These are phyloP conservation scores for Hydrolagus affinis DNA, from an alignment of 2,113 vertebrate species.

Conservation along the genomic window DNA sequence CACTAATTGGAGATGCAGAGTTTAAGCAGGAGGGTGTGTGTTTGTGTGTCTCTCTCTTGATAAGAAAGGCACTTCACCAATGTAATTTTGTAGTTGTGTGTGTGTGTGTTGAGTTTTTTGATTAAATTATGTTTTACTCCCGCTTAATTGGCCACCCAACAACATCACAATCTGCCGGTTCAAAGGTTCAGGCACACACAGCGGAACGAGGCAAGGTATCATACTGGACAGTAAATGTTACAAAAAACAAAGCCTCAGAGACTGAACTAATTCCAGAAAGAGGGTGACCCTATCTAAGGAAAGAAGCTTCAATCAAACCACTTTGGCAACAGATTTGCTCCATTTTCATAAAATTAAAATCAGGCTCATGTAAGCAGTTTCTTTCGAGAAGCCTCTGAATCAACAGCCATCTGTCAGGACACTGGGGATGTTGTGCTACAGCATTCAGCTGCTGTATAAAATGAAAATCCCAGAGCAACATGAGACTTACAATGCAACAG, in stretches of 20 bases:
- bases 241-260: not conserved
- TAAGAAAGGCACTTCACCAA: too few relatives aligned
- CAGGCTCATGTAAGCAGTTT: not conserved
- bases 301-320: not conserved
- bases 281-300: not conserved
- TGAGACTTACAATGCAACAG: not conserved
- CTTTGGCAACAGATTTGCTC: not conserved
- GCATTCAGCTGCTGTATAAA: too few relatives aligned
- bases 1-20: too few relatives aligned
- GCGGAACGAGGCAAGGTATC: not conserved
- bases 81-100: too few relatives aligned
- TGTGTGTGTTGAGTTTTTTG: too few relatives aligned
- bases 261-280: too few relatives aligned
- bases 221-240: not conserved
- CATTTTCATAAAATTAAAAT: not conserved
- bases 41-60: too few relatives aligned
- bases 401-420: conserved; percentile 1
- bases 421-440: not conserved
- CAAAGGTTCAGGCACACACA: too few relatives aligned
- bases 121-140: too few relatives aligned
- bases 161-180: too few relatives aligned
- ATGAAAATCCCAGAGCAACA: not conserved
- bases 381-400: not conserved
- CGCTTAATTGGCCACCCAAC: too few relatives aligned
- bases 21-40: too few relatives aligned